Evolutionary conservation across 2,888 invertebrate species (phyloP), one percentile per base, ranked within the genome.

Genomic region (Julus scanicus): DNA sequence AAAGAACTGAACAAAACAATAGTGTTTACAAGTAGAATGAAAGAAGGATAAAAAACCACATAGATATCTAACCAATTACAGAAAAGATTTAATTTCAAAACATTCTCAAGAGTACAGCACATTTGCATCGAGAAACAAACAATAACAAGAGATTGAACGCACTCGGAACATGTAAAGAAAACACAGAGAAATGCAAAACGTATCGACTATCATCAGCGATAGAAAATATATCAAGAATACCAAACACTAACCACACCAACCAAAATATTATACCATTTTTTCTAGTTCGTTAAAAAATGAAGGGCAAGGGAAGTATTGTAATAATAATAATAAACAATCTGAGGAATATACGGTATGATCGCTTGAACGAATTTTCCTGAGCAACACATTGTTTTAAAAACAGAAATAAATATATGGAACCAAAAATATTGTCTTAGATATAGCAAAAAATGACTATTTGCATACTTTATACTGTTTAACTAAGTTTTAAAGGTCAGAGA

Each of bases 61-160:
- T 29, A 11, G 1, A 71, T 20, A 71, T 20, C n/a, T 20, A n/a
- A 53, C 53, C 13, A 53, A 17, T 15, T 53, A 53, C 15, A 53
- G 49, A 49, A 49, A 49, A 20, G 71, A 11, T 71, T 71, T 71
- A 71, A 71, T 71, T 71, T 71, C 71, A 71, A 71, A 71, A 20
- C 1, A 71, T 20, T 29, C 20, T 71, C 9, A 8, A 71, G 71
- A 29, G 29, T 71, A 71, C 71, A 71, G 11, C 2, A 71, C 20
- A 71, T 29, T 20, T 71, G 20, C 17, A 71, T 8, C 17, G 63
- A 49, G n/a, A n/a, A n/a, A 71, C 71, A 29, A 20, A 71, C 9
- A 6, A 71, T 29, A 71, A 29, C 1, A 71, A 20, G n/a, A 6
- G 71, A 6, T 9, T 20, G 29, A 71, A 29, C 29, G 71, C 29